Conservation (phyloP, 2,797 vertebrate genomes). For the Galago senegalensis region DNA sequence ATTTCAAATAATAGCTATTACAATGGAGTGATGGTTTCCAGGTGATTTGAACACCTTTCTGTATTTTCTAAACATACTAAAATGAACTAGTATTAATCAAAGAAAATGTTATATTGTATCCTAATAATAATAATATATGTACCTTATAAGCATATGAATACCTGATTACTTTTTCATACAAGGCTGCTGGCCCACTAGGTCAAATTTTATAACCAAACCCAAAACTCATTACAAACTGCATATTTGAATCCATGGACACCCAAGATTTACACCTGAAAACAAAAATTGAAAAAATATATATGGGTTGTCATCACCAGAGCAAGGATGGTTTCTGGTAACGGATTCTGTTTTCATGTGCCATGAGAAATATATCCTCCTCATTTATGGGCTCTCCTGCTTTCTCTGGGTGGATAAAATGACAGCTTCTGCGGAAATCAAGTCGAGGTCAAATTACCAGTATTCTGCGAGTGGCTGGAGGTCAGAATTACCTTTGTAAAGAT, state of each 20-base stretch:
- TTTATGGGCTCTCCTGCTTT: slow-evolving; percentile 21
- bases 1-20: neutral
- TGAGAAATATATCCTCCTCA: slow-evolving; percentile 51
- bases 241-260: fast-evolving
- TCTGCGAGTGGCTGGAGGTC: slow-evolving; percentile 37
- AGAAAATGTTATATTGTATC: neutral
- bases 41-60: neutral
- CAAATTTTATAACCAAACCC: neutral
- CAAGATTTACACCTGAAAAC: neutral
- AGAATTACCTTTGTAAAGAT: slow-evolving; percentile 52
- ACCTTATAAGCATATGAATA: neutral
- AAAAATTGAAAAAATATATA: neutral
- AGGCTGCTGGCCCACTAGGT: neutral
- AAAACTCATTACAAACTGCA: neutral
- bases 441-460: slow-evolving; percentile 59
- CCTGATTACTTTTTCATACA: neutral
- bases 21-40: neutral
- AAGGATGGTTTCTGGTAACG: neutral
- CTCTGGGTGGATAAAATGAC: slow-evolving; percentile 61
- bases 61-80: slow-evolving; percentile 34
- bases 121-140: slow-evolving; percentile 1
- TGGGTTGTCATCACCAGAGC: neutral
- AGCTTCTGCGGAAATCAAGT: slow-evolving; percentile 52
- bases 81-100: neutral
- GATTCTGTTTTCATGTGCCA: slow-evolving; percentile 41